Conservation (phyloP, 2,797 vertebrate genomes). For the Thamnophis elegans region DNA sequence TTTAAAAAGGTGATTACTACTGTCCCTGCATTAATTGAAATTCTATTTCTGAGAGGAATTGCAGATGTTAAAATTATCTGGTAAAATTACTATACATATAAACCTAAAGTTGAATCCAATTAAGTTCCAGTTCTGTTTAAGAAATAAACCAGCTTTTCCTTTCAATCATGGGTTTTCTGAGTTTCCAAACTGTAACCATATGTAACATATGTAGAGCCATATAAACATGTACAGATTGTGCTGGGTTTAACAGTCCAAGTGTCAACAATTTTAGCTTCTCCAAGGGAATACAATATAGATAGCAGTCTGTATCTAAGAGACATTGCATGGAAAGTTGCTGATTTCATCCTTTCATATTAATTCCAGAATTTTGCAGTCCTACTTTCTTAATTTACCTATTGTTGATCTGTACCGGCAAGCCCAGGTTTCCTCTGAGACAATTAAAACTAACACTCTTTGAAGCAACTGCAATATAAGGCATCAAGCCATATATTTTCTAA, state of each 20-base stretch:
- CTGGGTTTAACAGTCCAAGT: background rate
- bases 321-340: background rate
- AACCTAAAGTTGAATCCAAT: background rate
- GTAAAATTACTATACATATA: background rate
- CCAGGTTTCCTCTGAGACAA: slow-evolving; percentile 42
- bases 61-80: background rate
- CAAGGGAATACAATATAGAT: slow-evolving; percentile 30
- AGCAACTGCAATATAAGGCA: slow-evolving; percentile 31
- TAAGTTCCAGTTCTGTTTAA: background rate
- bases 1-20: background rate
- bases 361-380: slow-evolving; percentile 28
- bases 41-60: background rate
- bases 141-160: background rate
- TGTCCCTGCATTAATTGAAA: background rate
- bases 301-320: background rate
- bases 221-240: background rate
- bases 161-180: background rate
- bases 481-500: slow-evolving; percentile 46
- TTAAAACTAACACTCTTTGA: slow-evolving; percentile 55
- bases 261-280: slow-evolving; percentile 58
- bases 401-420: slow-evolving; percentile 55
- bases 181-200: background rate
- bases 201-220: background rate
- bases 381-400: slow-evolving; percentile 45
- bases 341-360: slow-evolving; percentile 48